phyloP scores from a whole-genome alignment of 2,888 invertebrate species.

The Apotomis capreana region DNA sequence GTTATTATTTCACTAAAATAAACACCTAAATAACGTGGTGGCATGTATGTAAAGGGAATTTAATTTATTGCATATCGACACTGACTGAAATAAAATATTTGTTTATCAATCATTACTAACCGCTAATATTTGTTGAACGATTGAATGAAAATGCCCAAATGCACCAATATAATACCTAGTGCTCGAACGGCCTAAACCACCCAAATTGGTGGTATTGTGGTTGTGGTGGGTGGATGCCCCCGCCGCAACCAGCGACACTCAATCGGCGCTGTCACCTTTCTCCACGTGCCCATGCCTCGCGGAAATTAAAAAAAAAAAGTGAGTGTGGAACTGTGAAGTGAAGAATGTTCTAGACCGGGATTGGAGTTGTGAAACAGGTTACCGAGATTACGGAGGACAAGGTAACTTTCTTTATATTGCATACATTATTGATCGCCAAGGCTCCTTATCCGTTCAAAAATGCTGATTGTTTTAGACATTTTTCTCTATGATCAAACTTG shows the following conservation, averaged over 20 bases:
- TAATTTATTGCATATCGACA: no score
- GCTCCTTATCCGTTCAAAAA: no score
- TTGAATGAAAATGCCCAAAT: no score
- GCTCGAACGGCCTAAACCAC: conserved; percentile 17
- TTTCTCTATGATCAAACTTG: no score
- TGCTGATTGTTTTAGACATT: no score
- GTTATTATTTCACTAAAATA: no score
- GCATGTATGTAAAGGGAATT: no score
- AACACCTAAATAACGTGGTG: no score
- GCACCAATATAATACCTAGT: neutral
- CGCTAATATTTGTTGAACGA: no score
- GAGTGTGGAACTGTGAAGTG: conserved; percentile 28
- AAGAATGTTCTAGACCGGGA: conserved; percentile 24
- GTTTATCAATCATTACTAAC: no score
- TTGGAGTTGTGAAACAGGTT: conserved; percentile 21
- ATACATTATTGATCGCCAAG: no score
- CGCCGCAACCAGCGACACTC: conserved; percentile 14
- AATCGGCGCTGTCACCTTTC: conserved; percentile 32
- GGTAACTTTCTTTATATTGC: conserved; percentile 29
- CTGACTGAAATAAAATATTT: no score
- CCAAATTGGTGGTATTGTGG: conserved; percentile 34
- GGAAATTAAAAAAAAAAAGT: conserved; percentile 19
- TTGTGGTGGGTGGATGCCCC: conserved; percentile 8
- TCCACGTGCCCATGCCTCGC: conserved; percentile 19
- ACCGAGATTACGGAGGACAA: conserved; percentile 10